Evolutionary conservation across 2,797 vertebrate species (phyloP).

Genomic region (Schizothorax lantsangensis): DNA sequence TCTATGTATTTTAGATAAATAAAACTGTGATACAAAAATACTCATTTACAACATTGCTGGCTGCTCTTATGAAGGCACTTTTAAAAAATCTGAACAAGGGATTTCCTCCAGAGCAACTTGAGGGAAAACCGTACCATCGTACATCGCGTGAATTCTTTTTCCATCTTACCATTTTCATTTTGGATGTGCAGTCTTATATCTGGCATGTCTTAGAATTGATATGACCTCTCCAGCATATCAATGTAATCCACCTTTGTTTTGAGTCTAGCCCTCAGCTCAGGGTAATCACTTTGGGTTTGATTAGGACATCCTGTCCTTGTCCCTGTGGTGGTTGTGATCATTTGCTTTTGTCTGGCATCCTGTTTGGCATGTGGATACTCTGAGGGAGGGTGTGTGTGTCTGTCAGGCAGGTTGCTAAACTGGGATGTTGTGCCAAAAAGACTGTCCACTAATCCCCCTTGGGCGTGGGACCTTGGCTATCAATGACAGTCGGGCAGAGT

Average conservation of each 20-base stretch:
- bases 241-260: slow-evolving; percentile 99
- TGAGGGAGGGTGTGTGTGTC: slow-evolving; percentile 82
- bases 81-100: slow-evolving; percentile 81
- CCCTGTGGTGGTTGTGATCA: slow-evolving; percentile 85
- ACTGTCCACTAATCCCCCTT: slow-evolving; percentile 89
- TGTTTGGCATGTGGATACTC: slow-evolving; percentile 88
- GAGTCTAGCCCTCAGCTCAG: slow-evolving; percentile 94
- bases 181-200: slow-evolving; percentile 50
- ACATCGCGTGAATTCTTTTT: slow-evolving; percentile 51
- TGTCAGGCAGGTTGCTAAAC: slow-evolving; percentile 89
- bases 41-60: slow-evolving; percentile 85
- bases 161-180: slow-evolving; percentile 58
- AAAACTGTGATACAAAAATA: slow-evolving; percentile 88
- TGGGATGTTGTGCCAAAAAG: slow-evolving; percentile 91
- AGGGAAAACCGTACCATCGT: slow-evolving; percentile 68
- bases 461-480: slow-evolving; percentile 84
- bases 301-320: slow-evolving; percentile 82
- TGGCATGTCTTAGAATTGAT: slow-evolving; percentile 87
- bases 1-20: slow-evolving; percentile 84
- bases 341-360: slow-evolving; percentile 89
- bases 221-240: slow-evolving; percentile 97
- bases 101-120: slow-evolving; percentile 83
- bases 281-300: slow-evolving; percentile 88
- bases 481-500: slow-evolving; percentile 87
- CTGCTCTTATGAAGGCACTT: slow-evolving; percentile 85